These are phyloP conservation scores for Dallia pectoralis DNA, from an alignment of 2,797 vertebrate species.

Conservation along the genomic window DNA sequence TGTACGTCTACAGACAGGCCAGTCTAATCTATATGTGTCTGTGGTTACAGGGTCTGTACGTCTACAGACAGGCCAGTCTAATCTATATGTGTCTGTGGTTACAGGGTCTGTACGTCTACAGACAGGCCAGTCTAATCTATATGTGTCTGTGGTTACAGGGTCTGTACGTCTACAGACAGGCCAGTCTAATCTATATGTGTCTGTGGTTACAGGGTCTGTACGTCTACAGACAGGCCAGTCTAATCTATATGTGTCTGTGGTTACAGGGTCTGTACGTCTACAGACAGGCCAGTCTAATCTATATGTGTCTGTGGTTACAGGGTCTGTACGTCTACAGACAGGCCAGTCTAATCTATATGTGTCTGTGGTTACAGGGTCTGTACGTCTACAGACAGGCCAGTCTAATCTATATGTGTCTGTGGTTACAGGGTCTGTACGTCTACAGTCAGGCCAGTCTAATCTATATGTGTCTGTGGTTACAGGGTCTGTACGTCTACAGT, in stretches of 20 bases:
- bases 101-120: conserved; percentile 82
- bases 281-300: conserved; percentile 80
- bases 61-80: conserved; percentile 80
- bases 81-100: conserved; percentile 71
- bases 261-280: conserved; percentile 80
- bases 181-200: conserved; percentile 79
- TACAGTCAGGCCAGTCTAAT: conserved; percentile 80
- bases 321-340: conserved; percentile 81
- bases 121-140: conserved; percentile 80
- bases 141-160: conserved; percentile 71
- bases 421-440: conserved; percentile 78
- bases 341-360: conserved; percentile 82
- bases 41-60: conserved; percentile 77
- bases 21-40: conserved; percentile 77
- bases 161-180: conserved; percentile 82
- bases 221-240: conserved; percentile 81
- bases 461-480: conserved; percentile 68
- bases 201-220: conserved; percentile 74
- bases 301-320: conserved; percentile 71
- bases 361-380: conserved; percentile 69
- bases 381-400: conserved; percentile 81
- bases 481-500: conserved; percentile 84
- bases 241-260: conserved; percentile 73
- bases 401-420: conserved; percentile 76
- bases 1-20: conserved; percentile 81